Conservation (phyloP, 2,113 vertebrate genomes). For the Panurus biarmicus region DNA sequence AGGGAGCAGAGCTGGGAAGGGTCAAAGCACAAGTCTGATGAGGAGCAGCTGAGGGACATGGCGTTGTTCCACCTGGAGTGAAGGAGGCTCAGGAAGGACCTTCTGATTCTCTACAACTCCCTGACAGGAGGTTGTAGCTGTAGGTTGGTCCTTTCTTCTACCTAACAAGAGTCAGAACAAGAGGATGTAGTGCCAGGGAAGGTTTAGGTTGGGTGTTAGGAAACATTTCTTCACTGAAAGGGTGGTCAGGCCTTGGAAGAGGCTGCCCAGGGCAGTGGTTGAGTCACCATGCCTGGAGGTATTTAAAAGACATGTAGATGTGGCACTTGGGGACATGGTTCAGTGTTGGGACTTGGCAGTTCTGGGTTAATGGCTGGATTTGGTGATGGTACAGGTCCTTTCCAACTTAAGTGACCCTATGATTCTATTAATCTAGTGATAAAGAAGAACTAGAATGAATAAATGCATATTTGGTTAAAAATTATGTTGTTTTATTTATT, state of each 20-base stretch:
- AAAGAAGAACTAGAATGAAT: not conserved
- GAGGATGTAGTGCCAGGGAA: rapidly evolving
- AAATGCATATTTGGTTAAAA: not conserved
- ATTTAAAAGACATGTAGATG: not conserved
- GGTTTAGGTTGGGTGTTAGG: not conserved
- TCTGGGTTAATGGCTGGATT: not conserved
- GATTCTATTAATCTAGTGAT: not conserved
- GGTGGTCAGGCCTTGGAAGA: not conserved
- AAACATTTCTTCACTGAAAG: not conserved
- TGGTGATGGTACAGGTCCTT: rapidly evolving
- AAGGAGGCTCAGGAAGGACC: not conserved
- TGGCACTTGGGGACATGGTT: not conserved
- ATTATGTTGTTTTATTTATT: rapidly evolving
- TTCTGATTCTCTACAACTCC: not conserved
- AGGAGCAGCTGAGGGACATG: not conserved
- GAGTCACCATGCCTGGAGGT: not conserved
- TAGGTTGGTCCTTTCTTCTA: not conserved
- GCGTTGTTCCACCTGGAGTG: not conserved
- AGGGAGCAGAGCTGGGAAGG: not conserved
- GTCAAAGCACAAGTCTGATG: not conserved
- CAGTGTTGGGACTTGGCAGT: not conserved
- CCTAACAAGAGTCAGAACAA: not conserved
- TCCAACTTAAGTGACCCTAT: not conserved
- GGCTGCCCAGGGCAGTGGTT: not conserved
- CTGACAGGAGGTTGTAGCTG: not conserved